phyloP scores from a whole-genome alignment of 2,888 invertebrate genomes.

The Thymelicus lineola region DNA sequence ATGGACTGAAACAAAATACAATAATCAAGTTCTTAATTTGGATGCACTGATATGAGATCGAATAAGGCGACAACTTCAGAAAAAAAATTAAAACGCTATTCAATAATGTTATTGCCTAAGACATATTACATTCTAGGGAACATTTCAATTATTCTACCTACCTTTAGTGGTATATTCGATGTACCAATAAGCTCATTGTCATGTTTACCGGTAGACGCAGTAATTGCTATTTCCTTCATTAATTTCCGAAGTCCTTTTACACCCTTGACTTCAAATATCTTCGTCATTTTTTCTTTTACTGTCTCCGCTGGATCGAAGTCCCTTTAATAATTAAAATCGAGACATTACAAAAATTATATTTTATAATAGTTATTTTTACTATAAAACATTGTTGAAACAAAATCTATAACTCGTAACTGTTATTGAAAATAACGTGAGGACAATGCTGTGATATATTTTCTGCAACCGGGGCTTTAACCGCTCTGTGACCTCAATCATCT shows the following conservation, averaged over 20 bases:
- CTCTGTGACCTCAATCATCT: conserved; percentile 3
- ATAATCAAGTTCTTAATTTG: not conserved
- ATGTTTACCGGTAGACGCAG: conserved; percentile 97
- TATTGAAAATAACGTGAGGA: not conserved
- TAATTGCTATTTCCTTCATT: conserved; percentile 95
- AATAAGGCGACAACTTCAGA: too few relatives aligned
- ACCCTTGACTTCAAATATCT: conserved; percentile 94
- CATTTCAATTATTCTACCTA: conserved; percentile 62
- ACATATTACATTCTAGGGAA: not conserved
- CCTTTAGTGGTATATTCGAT: conserved; percentile 93
- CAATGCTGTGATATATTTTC: too few relatives aligned
- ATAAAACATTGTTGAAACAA: too few relatives aligned
- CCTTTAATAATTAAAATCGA: conserved; percentile 71
- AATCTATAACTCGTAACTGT: not conserved
- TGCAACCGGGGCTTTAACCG: not conserved
- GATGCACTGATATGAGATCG: too few relatives aligned
- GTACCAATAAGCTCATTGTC: conserved; percentile 98
- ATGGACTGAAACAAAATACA: conserved; percentile 87
- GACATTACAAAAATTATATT: not conserved
- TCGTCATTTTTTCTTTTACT: conserved; percentile 94
- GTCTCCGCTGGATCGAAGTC: conserved; percentile 97
- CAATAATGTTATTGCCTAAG: not conserved
- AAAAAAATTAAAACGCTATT: too few relatives aligned
- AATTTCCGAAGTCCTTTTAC: conserved; percentile 93
- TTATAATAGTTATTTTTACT: not conserved